Evolutionary conservation across 2,888 invertebrate species (phyloP).

Genomic region (Zootermopsis nevadensis): DNA sequence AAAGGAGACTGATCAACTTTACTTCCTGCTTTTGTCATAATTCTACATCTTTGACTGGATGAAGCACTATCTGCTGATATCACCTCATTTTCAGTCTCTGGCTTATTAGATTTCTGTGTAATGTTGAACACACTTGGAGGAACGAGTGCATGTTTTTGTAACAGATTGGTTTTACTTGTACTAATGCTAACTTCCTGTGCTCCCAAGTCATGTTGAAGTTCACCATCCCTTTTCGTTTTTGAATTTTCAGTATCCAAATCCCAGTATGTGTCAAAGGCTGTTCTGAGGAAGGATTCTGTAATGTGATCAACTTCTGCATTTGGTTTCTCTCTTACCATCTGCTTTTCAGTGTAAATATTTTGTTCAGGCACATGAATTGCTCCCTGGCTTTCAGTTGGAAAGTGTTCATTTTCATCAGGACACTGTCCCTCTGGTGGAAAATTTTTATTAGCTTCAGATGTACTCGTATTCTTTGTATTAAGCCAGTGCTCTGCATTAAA

Average conservation of each 20-base stretch:
- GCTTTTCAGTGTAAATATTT: not conserved
- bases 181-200: too few species aligned
- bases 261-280: slow-evolving; percentile 52
- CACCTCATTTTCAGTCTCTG: too few species aligned
- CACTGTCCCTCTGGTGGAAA: not conserved
- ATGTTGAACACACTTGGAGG: too few species aligned
- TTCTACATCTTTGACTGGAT: not conserved
- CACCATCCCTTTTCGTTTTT: not conserved
- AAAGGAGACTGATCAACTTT: not conserved
- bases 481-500: too few species aligned
- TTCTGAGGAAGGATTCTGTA: slow-evolving; percentile 54
- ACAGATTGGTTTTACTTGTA: too few species aligned
- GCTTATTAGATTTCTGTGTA: too few species aligned
- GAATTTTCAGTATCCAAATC: not conserved
- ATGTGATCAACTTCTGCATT: slow-evolving; percentile 35
- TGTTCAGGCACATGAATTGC: too few species aligned
- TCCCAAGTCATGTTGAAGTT: not conserved
- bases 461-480: too few species aligned
- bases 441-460: not conserved
- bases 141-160: too few species aligned
- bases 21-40: not conserved
- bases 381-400: not conserved
- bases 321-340: not conserved
- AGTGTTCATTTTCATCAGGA: not conserved
- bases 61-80: too few species aligned